Evolutionary conservation across 2,797 vertebrate genomes (phyloP), one percentile per base, ranked within the genome.

Genomic region (Falco rusticolus): DNA sequence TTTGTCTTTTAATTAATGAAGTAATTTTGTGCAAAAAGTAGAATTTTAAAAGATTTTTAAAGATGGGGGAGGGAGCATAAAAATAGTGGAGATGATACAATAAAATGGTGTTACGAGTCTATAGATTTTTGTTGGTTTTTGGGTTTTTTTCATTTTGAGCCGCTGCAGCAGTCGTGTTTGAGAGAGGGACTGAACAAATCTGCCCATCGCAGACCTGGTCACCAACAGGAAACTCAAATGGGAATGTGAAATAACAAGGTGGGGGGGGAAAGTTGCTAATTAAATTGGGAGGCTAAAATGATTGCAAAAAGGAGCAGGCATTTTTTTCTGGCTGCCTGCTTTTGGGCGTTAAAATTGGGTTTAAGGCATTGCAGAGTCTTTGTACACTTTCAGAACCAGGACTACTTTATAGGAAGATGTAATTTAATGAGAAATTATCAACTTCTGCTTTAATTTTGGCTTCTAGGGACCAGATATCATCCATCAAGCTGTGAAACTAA

Each of bases 1-100:
- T 98, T 98, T 97, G 94, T 97, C 95, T 96, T 97, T 98, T 97
- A 97, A 98, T 97, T 98, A 98, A 97, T 97, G 97, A 98, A 97
- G 96, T 98, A 70, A 96, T 97, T 97, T 92, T 95, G 96, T 97
- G 96, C 94, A 90, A 97, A 96, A 97, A 96, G 96, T 98, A 97
- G 97, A 97, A 87, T 93, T 97, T 92, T 85, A 97, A 89, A 89
- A 81, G 53, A 87, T 87, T 94, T 94, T 97, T 85, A 89, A 97
- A 96, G 94, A 56, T 6, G n/a, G 87, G 91, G 88, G 89, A 82
- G 90, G 92, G 91, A 89, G 63, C 83, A 47, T 97, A 80, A 91
- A 91, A 92, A 28, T 87, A 93, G 92, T 98, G 96, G 93, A 95
- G 92, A 89, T 80, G 82, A 79, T 74, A 48, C 94, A 96, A 87